phyloP scores from a whole-genome alignment of 2,888 invertebrate species.

The Bombylius major region DNA sequence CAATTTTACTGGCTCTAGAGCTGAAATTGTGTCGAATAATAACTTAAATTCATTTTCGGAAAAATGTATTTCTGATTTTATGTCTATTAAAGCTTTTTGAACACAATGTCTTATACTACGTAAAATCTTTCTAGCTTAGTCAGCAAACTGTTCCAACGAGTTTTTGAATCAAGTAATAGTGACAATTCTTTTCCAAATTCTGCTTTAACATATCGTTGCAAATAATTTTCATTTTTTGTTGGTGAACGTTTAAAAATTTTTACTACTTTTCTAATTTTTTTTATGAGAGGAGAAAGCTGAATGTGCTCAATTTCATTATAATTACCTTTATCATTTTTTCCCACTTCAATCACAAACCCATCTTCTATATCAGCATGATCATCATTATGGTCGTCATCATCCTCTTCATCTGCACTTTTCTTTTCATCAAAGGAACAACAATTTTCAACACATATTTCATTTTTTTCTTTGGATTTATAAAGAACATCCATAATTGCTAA shows the following conservation, averaged over 20 bases:
- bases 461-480: background rate
- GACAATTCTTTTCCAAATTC: conserved; percentile 9
- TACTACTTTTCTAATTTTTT: conserved; percentile 1
- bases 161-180: conserved; percentile 12
- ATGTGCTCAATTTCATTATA: background rate
- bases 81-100: conserved; percentile 15
- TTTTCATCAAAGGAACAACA: background rate
- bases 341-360: background rate
- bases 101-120: conserved; percentile 14
- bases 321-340: background rate
- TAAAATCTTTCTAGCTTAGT: conserved; percentile 12
- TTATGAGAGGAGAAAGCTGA: background rate
- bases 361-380: background rate
- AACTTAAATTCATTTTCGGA: background rate
- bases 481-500: background rate
- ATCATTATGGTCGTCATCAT: background rate
- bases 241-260: background rate
- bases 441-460: background rate
- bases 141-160: conserved; percentile 11
- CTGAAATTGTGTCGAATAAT: background rate
- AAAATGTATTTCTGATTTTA: conserved; percentile 9
- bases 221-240: conserved; percentile 6
- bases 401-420: background rate
- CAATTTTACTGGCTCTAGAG: background rate
- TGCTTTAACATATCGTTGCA: conserved; percentile 8